Evolutionary conservation across 1,140 invertebrate species (phyloP).

Genomic region (Trichoplusia ni): DNA sequence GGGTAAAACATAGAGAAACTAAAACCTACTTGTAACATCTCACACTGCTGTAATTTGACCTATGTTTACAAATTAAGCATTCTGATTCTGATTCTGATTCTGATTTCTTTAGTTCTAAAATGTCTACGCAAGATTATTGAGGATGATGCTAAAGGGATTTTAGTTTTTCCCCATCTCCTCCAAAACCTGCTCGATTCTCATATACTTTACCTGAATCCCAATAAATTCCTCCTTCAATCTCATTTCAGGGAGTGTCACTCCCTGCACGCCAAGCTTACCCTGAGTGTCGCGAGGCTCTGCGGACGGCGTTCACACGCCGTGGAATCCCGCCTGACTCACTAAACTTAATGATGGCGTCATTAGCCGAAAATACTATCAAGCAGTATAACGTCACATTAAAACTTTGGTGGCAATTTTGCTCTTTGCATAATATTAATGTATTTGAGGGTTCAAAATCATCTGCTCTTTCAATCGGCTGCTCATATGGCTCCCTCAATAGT

Average conservation of each 20-base stretch:
- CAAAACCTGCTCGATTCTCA: slow-evolving; percentile 34
- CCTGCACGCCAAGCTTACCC: not conserved
- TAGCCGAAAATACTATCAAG: slow-evolving; percentile 1
- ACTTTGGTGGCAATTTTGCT: slow-evolving; percentile 3
- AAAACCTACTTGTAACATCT: too few relatives aligned
- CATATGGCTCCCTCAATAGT: slow-evolving; percentile 37
- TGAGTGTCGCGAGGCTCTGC: not conserved
- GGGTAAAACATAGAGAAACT: too few relatives aligned
- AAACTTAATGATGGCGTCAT: not conserved
- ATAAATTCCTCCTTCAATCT: slow-evolving; percentile 29
- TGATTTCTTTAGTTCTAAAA: slow-evolving; percentile 36
- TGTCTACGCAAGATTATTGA: slow-evolving; percentile 21
- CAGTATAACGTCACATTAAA: not conserved
- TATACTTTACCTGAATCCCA: slow-evolving; percentile 37
- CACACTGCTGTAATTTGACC: too few relatives aligned
- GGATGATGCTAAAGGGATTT: slow-evolving; percentile 24
- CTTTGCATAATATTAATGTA: not conserved
- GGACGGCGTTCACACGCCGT: not conserved
- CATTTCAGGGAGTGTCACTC: slow-evolving; percentile 28
- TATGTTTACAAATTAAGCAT: too few relatives aligned
- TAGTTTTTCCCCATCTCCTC: slow-evolving; percentile 26
- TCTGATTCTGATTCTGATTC: too few relatives aligned
- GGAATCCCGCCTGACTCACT: not conserved
- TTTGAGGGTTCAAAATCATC: not conserved
- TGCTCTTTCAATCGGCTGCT: slow-evolving; percentile 28